Base-by-base conservation (phyloP, 92 coral and sea anemone species). In the Epizoanthus ramosus region DNA sequence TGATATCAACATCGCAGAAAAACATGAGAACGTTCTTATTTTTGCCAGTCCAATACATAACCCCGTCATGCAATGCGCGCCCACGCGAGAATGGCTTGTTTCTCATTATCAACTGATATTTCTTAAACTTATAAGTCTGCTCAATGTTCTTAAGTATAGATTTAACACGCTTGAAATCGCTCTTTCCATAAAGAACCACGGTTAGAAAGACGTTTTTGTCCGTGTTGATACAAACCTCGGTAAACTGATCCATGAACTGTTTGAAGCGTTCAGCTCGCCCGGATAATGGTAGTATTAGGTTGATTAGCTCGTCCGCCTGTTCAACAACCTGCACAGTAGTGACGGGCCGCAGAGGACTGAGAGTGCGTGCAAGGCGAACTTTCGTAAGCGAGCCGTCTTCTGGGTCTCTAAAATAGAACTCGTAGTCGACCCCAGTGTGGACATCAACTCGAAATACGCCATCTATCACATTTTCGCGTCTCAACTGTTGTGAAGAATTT, bases 1-100 rank as follows among this genome's bases (percentile, higher is more conserved):
- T 90, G 25, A 94, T 90, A 66, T 94, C 98, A 9, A 94, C 98
- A 80, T 94, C 98, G 45, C 98, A 94, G 85, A 94, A 94, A 71
- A 94, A 94, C 93, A 94, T 85, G 22, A 94, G 60, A 24, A 94
- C 94, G 79, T 94, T 90, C 5, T 69, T 75, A 13, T 88, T 86
- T 5, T 61, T 71, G 9, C 90, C 86, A 21, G 85, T 88, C 98
- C 98, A 94, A 19, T 92, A 87, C 80, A 88, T 76, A 12, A 94
- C 98, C 31, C 98, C 98, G 77, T 94, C 98, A 53, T 94, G 97
- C 14, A 94, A 79, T 10, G 98, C 97, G 58, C 92, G 86, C 3
- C 98, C 98, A 4, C 98, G 91, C 1, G 96, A 92, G 64, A 94
- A 94, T 0, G 86, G 88, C 53, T 88, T 91, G 56, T 92, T 88